Conservation (phyloP, 2,888 invertebrate genomes). For the Oegoconia quadripuncta region DNA sequence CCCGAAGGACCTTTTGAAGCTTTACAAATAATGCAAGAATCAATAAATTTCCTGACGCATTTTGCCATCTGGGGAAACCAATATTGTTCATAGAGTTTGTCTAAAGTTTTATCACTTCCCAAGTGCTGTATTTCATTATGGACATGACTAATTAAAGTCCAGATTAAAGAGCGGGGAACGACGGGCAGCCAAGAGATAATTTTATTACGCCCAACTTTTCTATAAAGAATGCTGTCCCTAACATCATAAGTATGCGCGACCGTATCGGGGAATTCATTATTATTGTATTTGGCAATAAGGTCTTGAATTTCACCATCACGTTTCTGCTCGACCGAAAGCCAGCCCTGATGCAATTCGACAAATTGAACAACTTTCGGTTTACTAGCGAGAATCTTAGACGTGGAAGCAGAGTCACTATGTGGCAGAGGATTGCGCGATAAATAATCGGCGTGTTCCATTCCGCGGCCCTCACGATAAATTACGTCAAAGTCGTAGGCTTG, state of each 20-base stretch:
- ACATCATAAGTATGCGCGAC: slow-evolving; percentile 12
- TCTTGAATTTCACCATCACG: slow-evolving; percentile 23
- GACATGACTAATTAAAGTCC: slow-evolving; percentile 9
- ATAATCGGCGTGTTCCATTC: slow-evolving; percentile 23
- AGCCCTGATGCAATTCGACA: slow-evolving; percentile 20
- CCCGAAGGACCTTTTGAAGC: slow-evolving; percentile 30
- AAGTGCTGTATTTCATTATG: not conserved
- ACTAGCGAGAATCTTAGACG: too few relatives aligned
- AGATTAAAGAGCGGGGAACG: slow-evolving; percentile 10
- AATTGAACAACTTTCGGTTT: slow-evolving; percentile 18
- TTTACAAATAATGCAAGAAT: slow-evolving; percentile 35
- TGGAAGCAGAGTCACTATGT: not conserved
- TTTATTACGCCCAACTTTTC: slow-evolving; percentile 14
- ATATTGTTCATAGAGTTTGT: slow-evolving; percentile 23
- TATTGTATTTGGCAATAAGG: slow-evolving; percentile 15
- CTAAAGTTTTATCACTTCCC: slow-evolving; percentile 5
- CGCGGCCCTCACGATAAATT: slow-evolving; percentile 14
- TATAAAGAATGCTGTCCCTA: slow-evolving; percentile 9
- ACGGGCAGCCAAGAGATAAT: slow-evolving; percentile 11
- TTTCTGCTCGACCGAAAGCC: slow-evolving; percentile 30
- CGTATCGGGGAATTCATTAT: slow-evolving; percentile 4
- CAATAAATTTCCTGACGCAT: slow-evolving; percentile 34
- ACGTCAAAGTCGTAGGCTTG: slow-evolving; percentile 23
- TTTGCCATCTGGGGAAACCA: slow-evolving; percentile 34
- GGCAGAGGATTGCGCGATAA: slow-evolving; percentile 23